Base-by-base conservation (phyloP, 2,113 vertebrate genomes). In the Protomyctophum bolini region DNA sequence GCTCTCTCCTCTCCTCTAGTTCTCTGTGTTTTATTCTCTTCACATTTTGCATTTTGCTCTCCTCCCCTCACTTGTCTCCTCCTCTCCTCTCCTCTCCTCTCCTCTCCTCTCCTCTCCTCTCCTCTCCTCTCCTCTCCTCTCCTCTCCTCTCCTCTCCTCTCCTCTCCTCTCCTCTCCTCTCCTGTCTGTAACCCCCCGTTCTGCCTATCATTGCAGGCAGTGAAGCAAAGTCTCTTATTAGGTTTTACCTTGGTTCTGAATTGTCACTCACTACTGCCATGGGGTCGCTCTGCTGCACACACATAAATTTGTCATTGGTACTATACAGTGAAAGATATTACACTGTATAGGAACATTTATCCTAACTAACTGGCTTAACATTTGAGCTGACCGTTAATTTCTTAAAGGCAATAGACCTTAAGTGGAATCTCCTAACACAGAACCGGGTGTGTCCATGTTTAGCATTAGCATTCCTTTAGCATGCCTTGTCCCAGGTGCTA, bases 201-300 rank as follows among this genome's bases (percentile, higher is more conserved):
- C 15, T n/a, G 57, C 45, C 14, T 10, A 4, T 9, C 7, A n/a
- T 54, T 54, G 51, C 51, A 54, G 11, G 10, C 51, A 12, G 51
- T 54, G 51, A 54, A 54, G 51, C 51, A 54, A 54, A 12, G 51
- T 54, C 51, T 12, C 51, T 54, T 54, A 54, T 54, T 54, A 54
- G 51, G 51, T n/a, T 54, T 54, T 54, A 54, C 51, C 51, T 54
- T 54, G 51, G 51, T 11, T 54, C 51, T 54, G 10, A 52, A 11
- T 11, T 52, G 51, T 52, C 51, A 21, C 21, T 41, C 33, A 54
- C 51, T 6, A 54, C 12, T 4, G 12, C 51, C n/a, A 12, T 2
- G 6, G 51, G 14, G 51, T 54, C 10, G 51, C 51, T 54, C 51
- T 54, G 51, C 51, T 54, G 2, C 33, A 41, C 33, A 41, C 33